A percentile compares a stretch with the other conserved stretches of the same genome.
Conservation (phyloP, 2,888 invertebrate species). For the Spilarctia lutea region DNA sequence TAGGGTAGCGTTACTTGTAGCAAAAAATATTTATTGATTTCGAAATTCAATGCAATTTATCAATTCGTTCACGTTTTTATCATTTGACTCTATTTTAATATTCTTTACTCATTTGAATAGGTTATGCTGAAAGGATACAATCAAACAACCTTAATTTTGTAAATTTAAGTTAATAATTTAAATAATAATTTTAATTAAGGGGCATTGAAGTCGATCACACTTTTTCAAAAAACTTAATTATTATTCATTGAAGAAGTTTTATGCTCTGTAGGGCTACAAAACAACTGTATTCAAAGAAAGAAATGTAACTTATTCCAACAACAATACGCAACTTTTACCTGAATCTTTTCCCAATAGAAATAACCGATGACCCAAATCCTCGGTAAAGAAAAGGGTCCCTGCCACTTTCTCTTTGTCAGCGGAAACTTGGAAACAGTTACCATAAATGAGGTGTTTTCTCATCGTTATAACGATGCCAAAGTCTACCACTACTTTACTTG, state of each 20-base stretch:
- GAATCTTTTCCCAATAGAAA: slow-evolving; percentile 60
- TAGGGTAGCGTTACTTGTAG: too few relatives aligned
- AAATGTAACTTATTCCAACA: slow-evolving; percentile 35
- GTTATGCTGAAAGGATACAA: not conserved
- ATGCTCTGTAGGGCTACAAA: not conserved
- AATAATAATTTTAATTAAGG: not conserved
- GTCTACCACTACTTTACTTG: slow-evolving; percentile 59
- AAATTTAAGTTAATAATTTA: too few relatives aligned
- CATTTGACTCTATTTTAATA: not conserved
- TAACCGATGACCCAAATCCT: slow-evolving; percentile 76
- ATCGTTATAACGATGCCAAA: slow-evolving; percentile 54
- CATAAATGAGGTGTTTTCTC: slow-evolving; percentile 66
- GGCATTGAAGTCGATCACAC: not conserved
- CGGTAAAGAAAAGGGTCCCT: slow-evolving; percentile 62
- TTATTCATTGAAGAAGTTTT: not conserved
- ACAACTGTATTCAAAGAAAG: slow-evolving; percentile 1
- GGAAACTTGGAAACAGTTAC: slow-evolving; percentile 68
- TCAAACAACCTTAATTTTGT: too few relatives aligned
- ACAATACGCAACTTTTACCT: slow-evolving; percentile 46
- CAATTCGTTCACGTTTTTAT: not conserved
- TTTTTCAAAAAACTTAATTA: not conserved
- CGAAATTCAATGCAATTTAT: not conserved
- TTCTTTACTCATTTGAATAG: not conserved
- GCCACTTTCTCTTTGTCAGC: slow-evolving; percentile 72
- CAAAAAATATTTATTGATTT: not conserved